These are phyloP conservation scores for Hyaena hyaena DNA, from an alignment of 2,113 vertebrate genomes.

Conservation along the genomic window DNA sequence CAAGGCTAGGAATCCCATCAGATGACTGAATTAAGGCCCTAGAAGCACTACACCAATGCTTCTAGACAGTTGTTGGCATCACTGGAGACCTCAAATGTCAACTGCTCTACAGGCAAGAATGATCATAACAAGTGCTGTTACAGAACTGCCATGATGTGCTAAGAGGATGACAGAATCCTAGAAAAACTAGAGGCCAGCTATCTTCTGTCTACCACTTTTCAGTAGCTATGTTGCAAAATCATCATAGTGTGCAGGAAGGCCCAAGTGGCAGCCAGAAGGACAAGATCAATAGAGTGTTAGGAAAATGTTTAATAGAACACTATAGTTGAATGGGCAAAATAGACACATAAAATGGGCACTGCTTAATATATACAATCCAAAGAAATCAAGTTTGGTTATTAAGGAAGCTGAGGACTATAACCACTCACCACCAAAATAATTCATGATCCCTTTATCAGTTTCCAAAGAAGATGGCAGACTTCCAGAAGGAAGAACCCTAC, in stretches of 20 bases:
- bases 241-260: neutral
- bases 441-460: neutral
- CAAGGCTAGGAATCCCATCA: neutral
- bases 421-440: neutral
- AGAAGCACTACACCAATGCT: neutral
- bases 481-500: neutral
- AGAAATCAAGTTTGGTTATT: neutral
- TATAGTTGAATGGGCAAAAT: neutral
- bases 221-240: neutral
- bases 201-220: neutral
- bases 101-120: neutral
- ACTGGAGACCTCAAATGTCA: neutral
- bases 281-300: neutral
- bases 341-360: neutral
- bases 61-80: neutral
- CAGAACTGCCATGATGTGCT: neutral
- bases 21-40: neutral
- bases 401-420: neutral
- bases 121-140: neutral
- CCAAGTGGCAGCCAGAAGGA: neutral
- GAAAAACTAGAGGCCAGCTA: neutral
- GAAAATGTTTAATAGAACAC: neutral
- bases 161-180: neutral
- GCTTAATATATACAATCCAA: neutral
- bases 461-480: neutral